phyloP scores from a whole-genome alignment of 2,113 vertebrate genomes.

The Lycocorax pyrrhopterus region DNA sequence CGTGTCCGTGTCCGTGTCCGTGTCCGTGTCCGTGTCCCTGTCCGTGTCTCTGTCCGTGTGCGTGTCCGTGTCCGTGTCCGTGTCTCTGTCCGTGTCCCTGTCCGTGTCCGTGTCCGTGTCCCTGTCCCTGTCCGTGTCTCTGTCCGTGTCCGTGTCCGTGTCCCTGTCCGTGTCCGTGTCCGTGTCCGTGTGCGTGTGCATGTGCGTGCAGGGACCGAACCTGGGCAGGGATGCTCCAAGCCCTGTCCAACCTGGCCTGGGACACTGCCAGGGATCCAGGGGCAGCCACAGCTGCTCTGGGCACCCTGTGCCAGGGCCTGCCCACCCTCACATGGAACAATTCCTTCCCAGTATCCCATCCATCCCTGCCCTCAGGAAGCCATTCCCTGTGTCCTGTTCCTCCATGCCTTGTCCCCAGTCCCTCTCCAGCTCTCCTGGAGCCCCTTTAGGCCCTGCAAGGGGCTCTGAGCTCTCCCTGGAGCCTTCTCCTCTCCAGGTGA shows the following conservation, averaged over 20 bases:
- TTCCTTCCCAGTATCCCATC: not conserved
- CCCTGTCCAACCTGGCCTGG: rapidly evolving
- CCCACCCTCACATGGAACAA: not conserved
- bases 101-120: not conserved
- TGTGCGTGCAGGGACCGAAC: not conserved
- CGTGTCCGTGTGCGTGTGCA: too few species aligned
- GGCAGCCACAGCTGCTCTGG: not conserved
- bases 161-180: too few species aligned
- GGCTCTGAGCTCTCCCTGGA: not conserved
- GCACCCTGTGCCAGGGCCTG: rapidly evolving
- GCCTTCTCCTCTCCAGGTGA: not conserved
- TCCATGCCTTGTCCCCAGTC: not conserved
- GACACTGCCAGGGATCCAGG: not conserved
- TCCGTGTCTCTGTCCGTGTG: not conserved
- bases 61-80: too few species aligned
- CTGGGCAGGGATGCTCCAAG: rapidly evolving
- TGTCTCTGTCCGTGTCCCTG: too few species aligned
- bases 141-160: too few species aligned
- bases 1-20: too few species aligned
- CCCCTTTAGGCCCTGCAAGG: not conserved
- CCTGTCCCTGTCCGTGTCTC: rapidly evolving
- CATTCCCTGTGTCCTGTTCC: not conserved
- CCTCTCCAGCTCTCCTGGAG: not conserved
- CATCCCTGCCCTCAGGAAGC: rapidly evolving
- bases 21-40: not conserved